Percentiles rank a stretch among this genome's conserved stretches.
phyloP scores from a whole-genome alignment of 2,113 vertebrate genomes.

The Taxidea taxus region DNA sequence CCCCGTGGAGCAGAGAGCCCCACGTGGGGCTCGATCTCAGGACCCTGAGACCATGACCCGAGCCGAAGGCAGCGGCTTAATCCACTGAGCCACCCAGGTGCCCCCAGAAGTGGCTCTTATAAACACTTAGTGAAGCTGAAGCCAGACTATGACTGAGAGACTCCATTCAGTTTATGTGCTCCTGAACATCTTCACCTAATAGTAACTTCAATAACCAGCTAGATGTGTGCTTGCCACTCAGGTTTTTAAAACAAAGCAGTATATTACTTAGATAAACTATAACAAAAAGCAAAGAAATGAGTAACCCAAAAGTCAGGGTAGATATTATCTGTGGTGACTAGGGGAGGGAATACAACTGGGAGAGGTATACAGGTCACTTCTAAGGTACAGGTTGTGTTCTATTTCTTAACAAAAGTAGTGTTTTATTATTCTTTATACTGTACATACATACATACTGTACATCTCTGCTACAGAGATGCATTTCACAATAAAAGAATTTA shows the following conservation, averaged over 20 bases:
- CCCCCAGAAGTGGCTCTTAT: not conserved
- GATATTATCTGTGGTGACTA: not conserved
- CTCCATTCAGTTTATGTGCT: not conserved
- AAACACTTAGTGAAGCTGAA: not conserved
- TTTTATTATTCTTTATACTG: not conserved
- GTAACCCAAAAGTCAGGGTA: conserved; percentile 23
- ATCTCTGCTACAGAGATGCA: not conserved
- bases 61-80: too few species aligned
- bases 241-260: conserved; percentile 14
- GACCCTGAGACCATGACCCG: too few species aligned
- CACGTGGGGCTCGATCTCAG: too few species aligned
- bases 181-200: not conserved
- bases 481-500: conserved; percentile 25
- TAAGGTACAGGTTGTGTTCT: not conserved
- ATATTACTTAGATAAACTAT: not conserved
- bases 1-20: too few species aligned
- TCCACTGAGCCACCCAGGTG: too few species aligned
- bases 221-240: not conserved
- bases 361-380: not conserved
- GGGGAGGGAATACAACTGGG: not conserved
- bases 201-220: not conserved
- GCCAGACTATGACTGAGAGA: not conserved
- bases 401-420: conserved; percentile 25
- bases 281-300: conserved; percentile 51
- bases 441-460: not conserved